These are phyloP conservation scores for Leptoclinus maculatus DNA, from an alignment of 2,797 vertebrate species.

Conservation along the genomic window DNA sequence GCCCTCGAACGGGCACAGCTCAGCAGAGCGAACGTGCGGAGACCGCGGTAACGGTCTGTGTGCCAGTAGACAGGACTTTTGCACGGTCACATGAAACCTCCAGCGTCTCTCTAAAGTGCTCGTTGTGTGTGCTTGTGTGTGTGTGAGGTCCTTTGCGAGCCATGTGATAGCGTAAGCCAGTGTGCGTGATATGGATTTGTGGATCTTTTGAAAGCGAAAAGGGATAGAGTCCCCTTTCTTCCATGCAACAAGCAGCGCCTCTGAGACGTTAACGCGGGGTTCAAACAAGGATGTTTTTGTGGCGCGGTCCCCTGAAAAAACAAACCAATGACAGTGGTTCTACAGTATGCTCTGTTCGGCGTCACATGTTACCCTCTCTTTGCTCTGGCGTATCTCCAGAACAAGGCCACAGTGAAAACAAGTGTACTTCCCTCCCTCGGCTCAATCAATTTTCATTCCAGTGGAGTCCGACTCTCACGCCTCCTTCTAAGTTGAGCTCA, in stretches of 20 bases:
- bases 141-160: conserved; percentile 36
- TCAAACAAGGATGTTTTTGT: conserved; percentile 51
- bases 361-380: conserved; percentile 13
- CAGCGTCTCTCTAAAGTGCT: conserved; percentile 42
- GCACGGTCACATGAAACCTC: conserved; percentile 56
- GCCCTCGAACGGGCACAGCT: conserved; percentile 55
- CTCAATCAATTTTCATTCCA: neutral
- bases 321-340: conserved; percentile 1
- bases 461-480: neutral
- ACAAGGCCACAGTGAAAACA: conserved; percentile 14
- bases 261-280: conserved; percentile 26
- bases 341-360: neutral
- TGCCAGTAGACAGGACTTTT: conserved; percentile 4
- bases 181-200: conserved; percentile 46
- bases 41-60: conserved; percentile 35
- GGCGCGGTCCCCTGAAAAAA: conserved; percentile 18
- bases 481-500: neutral
- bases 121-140: conserved; percentile 32
- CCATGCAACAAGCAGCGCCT: conserved; percentile 20
- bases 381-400: neutral
- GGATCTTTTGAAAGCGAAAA: conserved; percentile 27
- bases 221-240: conserved; percentile 56
- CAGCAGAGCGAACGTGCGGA: conserved; percentile 51
- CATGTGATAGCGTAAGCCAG: conserved; percentile 57
- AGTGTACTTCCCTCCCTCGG: neutral